phyloP scores from a whole-genome alignment of 2,113 vertebrate species.

The Pterocles burchelli region DNA sequence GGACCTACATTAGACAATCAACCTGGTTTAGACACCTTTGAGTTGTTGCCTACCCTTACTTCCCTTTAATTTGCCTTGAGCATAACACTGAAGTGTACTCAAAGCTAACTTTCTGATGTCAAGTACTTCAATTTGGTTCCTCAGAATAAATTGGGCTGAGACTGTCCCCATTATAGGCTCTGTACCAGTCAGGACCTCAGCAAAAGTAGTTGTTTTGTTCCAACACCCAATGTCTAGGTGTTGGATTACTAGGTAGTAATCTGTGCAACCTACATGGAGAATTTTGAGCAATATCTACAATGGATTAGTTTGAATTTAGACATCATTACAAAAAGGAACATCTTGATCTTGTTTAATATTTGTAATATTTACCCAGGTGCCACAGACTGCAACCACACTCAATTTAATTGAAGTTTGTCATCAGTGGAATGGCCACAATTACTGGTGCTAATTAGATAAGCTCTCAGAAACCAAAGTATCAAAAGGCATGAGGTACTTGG shows the following conservation, averaged over 20 bases:
- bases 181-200: not conserved
- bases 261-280: not conserved
- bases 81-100: not conserved
- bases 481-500: fast-evolving
- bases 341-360: not conserved
- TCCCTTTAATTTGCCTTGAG: not conserved
- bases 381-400: not conserved
- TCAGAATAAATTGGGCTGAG: not conserved
- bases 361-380: not conserved
- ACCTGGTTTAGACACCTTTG: not conserved
- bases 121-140: not conserved
- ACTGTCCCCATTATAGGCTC: not conserved
- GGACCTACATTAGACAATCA: not conserved
- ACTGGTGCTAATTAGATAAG: not conserved
- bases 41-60: not conserved
- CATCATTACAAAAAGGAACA: not conserved
- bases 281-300: not conserved
- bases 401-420: not conserved
- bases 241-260: not conserved
- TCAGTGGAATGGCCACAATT: not conserved
- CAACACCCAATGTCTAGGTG: not conserved
- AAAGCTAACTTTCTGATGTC: not conserved
- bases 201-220: not conserved
- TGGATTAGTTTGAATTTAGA: not conserved
- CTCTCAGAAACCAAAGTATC: not conserved